Evolutionary conservation across 2,888 invertebrate genomes (phyloP).

Genomic region (Mesorhabditis belari): DNA sequence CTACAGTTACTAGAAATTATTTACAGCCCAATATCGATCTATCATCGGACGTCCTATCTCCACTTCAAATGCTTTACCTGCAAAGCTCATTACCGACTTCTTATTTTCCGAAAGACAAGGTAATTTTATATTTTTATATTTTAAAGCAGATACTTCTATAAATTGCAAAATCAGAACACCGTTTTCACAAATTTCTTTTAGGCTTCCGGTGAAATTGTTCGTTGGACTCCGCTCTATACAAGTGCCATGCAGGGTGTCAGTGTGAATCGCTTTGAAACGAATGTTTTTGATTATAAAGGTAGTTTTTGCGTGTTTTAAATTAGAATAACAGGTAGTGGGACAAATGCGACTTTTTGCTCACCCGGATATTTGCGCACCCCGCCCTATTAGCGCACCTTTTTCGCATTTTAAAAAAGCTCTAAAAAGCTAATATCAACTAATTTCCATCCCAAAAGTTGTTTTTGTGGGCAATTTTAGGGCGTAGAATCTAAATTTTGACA

Average conservation of each 20-base stretch:
- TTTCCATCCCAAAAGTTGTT: no score
- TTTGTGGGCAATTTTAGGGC: no score
- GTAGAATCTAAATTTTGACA: no score
- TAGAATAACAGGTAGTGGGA: no score
- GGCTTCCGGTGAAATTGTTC: background rate
- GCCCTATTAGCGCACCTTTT: no score
- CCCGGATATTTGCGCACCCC: no score
- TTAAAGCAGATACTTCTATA: background rate
- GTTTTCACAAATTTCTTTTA: background rate
- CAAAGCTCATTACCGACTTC: conserved; percentile 30
- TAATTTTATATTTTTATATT: background rate
- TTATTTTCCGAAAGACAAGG: conserved; percentile 27
- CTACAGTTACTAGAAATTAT: background rate
- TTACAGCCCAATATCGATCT: conserved; percentile 14
- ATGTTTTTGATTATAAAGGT: conserved; percentile 41
- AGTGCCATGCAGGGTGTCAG: conserved; percentile 38
- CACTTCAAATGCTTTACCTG: conserved; percentile 39
- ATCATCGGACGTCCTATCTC: conserved; percentile 37
- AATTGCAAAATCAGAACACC: no score
- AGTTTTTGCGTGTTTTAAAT: background rate
- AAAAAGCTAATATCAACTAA: no score
- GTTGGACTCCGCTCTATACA: conserved; percentile 39
- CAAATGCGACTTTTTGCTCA: no score
- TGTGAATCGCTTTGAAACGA: conserved; percentile 47
- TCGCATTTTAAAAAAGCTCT: no score